Conservation (phyloP, 2,113 vertebrate genomes). For the Pangasianodon gigas region DNA sequence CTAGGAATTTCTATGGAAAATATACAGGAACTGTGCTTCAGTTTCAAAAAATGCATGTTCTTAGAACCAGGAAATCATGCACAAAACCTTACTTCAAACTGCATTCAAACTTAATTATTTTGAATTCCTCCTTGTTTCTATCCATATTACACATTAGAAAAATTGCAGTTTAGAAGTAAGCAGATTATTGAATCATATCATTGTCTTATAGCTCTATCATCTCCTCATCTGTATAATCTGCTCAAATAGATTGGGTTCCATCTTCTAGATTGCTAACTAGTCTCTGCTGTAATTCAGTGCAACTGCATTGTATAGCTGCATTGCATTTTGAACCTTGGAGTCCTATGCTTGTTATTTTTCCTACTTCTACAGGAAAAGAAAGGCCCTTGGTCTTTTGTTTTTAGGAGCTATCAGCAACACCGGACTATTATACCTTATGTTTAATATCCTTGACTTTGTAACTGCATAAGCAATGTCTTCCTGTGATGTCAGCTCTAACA, state of each 20-base stretch:
- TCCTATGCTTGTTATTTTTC: not conserved
- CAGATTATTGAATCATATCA: not conserved
- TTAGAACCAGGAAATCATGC: not conserved
- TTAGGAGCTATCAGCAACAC: not conserved
- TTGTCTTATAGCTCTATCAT: not conserved
- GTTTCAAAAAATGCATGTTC: too few relatives aligned
- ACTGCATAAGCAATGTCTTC: not conserved
- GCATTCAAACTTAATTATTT: not conserved
- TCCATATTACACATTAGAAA: not conserved
- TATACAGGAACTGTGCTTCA: too few relatives aligned
- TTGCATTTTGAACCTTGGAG: not conserved
- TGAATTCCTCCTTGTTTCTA: not conserved
- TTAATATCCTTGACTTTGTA: not conserved
- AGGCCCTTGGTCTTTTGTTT: not conserved
- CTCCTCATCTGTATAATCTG: not conserved
- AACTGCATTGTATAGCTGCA: not conserved
- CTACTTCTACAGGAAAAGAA: not conserved
- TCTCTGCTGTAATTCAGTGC: not conserved
- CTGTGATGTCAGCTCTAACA: not conserved
- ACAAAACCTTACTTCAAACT: not conserved
- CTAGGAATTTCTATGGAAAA: too few relatives aligned
- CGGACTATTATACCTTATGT: not conserved
- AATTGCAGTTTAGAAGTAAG: not conserved
- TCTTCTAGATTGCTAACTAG: not conserved
- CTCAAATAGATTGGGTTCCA: not conserved